Conservation (phyloP, 2,888 invertebrate genomes). For the Hipparchia semele region DNA sequence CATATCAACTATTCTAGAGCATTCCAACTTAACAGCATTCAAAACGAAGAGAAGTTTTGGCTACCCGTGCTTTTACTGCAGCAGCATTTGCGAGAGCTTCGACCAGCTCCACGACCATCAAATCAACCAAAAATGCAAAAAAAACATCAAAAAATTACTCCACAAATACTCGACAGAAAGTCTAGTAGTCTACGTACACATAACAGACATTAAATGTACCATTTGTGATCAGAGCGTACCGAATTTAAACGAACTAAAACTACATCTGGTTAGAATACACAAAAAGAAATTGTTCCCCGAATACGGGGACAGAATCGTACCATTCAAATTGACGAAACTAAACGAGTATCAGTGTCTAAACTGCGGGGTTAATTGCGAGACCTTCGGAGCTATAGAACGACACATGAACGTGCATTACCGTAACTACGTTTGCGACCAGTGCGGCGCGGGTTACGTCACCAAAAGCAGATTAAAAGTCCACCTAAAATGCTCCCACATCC, state of each 20-base stretch:
- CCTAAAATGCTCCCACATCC: conserved; percentile 57
- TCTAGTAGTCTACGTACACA: conserved; percentile 63
- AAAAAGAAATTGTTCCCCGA: conserved; percentile 57
- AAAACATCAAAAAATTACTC: conserved; percentile 49
- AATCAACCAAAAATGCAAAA: conserved; percentile 49
- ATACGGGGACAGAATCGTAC: conserved; percentile 61
- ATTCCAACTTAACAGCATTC: conserved; percentile 63
- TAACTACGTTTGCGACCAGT: conserved; percentile 66
- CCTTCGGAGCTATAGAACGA: conserved; percentile 63
- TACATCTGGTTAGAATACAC: conserved; percentile 57
- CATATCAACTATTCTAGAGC: conserved; percentile 53
- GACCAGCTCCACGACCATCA: conserved; percentile 53
- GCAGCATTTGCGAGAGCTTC: conserved; percentile 54
- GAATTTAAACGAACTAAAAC: conserved; percentile 56
- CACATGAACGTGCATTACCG: conserved; percentile 72
- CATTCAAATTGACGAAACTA: conserved; percentile 54
- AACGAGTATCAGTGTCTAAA: conserved; percentile 60
- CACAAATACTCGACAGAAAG: conserved; percentile 57
- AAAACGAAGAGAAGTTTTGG: conserved; percentile 60
- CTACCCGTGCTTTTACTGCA: conserved; percentile 68
- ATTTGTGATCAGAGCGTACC: conserved; percentile 50
- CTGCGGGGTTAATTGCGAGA: conserved; percentile 64
- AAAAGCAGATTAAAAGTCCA: conserved; percentile 65
- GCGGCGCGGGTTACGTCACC: conserved; percentile 66
- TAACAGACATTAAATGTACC: conserved; percentile 58